Evolutionary conservation across 2,113 vertebrate genomes (phyloP).

Genomic region (Pseudorasbora parva): DNA sequence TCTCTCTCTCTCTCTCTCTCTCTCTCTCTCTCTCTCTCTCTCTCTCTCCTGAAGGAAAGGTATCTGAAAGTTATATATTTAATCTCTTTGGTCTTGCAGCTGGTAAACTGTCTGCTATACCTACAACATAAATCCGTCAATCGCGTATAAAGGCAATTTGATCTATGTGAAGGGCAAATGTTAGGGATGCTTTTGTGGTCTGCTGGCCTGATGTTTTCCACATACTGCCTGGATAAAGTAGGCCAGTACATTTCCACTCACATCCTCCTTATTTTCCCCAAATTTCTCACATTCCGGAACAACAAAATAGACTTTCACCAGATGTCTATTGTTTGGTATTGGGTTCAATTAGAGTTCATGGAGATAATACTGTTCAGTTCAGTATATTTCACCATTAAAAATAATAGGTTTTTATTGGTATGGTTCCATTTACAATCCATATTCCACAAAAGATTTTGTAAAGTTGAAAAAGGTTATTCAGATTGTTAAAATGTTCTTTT

Average conservation of each 20-base stretch:
- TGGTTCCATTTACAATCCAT: too few species aligned
- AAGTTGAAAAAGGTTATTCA: too few species aligned
- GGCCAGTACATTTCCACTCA: slow-evolving; percentile 42
- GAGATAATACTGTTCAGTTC: neutral
- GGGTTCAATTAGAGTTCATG: slow-evolving; percentile 25
- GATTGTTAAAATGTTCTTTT: too few species aligned
- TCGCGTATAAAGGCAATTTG: neutral
- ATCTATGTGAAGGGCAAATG: slow-evolving; percentile 25
- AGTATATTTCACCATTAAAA: too few species aligned
- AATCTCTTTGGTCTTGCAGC: neutral
- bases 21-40: slow-evolving; percentile 8
- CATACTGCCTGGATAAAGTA: slow-evolving; percentile 29
- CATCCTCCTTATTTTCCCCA: neutral
- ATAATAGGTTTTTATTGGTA: too few species aligned
- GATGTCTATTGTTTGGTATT: slow-evolving; percentile 19
- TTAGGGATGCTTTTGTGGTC: slow-evolving; percentile 32
- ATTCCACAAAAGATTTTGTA: too few species aligned
- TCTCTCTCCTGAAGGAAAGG: neutral
- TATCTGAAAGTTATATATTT: neutral
- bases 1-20: slow-evolving; percentile 20
- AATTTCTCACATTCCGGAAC: neutral
- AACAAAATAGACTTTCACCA: slow-evolving; percentile 13
- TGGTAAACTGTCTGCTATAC: slow-evolving; percentile 1
- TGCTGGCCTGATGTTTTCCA: slow-evolving; percentile 42
- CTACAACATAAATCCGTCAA: slow-evolving; percentile 12